Base-by-base conservation (phyloP, 2,113 vertebrate genomes). In the Eclectus roratus region DNA sequence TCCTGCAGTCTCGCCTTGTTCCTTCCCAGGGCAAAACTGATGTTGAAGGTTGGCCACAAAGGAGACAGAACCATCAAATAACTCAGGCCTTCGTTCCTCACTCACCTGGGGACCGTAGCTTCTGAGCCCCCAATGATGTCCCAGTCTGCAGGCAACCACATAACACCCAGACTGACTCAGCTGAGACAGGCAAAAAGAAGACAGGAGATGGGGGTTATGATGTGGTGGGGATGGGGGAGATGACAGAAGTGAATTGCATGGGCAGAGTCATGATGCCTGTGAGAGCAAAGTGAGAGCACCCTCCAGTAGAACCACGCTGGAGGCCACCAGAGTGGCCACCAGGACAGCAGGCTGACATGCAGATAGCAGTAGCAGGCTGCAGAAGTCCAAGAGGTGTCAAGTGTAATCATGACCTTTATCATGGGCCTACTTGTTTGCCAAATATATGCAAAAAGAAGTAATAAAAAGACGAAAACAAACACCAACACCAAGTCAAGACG, bases 251-350 rank as follows among this genome's bases (percentile, higher is more conserved):
- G 9, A 69, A 23, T 21, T 52, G 17, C 41, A 21, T 6, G 39
- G 25, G 33, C 56, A 80, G 37, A 66, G 21, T 3, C 5, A 11
- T 13, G 41, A 37, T 4, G 11, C 6, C n/a, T 74, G 41, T 70
- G 61, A 43, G 41, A 86, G 11, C 16, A 18, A 13, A 17, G 58
- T 44, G 10, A 12, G 39, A 47, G 16, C 18, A 7, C 9, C 17
- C 27, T 11, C 2, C n/a, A 43, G 55, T 0, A 39, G 52, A 61
- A 61, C 1, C 0, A 35, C 15, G 35, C n/a, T 63, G 69, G 60
- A 33, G 27, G 31, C 37, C 24, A 58, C 31, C 46, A 11, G 18
- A n/a, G 63, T 24, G 7, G 53, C n/a, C 3, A 1, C 43, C 1
- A 0, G 43, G 33, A 21, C 43, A 70, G 24, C 43, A 31, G 16